A percentile compares a stretch with the other conserved stretches of the same genome.
Conservation (phyloP, 2,888 invertebrate species). For the Folsomia manolachei region DNA sequence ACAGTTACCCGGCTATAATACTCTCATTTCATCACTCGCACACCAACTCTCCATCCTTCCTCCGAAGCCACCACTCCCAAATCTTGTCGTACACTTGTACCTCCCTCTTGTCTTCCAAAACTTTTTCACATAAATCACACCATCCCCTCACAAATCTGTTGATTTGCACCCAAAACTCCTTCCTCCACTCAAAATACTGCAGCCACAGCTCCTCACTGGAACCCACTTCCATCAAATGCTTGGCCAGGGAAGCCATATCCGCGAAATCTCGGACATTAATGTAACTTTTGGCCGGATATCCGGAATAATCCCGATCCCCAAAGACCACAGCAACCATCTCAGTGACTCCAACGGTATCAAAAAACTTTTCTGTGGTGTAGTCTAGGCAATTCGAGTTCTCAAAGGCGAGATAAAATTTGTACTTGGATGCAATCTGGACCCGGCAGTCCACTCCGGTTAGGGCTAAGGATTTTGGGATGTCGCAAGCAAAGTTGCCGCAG, state of each 20-base stretch:
- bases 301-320: constrained; percentile 5
- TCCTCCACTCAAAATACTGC: constrained; percentile 18
- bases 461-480: neutral
- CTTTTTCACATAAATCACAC: constrained; percentile 11
- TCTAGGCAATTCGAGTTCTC: constrained; percentile 12
- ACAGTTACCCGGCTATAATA: too few relatives aligned
- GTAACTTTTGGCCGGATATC: constrained; percentile 8
- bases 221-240: neutral
- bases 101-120: neutral
- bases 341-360: neutral
- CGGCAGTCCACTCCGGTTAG: neutral
- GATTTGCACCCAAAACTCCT: constrained; percentile 3
- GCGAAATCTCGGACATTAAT: constrained; percentile 14
- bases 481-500: neutral
- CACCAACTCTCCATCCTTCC: neutral
- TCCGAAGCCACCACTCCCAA: neutral
- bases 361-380: constrained; percentile 22
- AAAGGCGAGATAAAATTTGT: constrained; percentile 20
- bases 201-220: neutral
- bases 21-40: neutral
- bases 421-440: neutral
- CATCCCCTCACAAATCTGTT: neutral
- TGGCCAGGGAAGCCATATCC: neutral
- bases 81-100: neutral
- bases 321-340: constrained; percentile 20